Evolutionary conservation across 2,113 vertebrate genomes (phyloP), one percentile per base, ranked within the genome.

Genomic region (Oncorhynchus kisutch): DNA sequence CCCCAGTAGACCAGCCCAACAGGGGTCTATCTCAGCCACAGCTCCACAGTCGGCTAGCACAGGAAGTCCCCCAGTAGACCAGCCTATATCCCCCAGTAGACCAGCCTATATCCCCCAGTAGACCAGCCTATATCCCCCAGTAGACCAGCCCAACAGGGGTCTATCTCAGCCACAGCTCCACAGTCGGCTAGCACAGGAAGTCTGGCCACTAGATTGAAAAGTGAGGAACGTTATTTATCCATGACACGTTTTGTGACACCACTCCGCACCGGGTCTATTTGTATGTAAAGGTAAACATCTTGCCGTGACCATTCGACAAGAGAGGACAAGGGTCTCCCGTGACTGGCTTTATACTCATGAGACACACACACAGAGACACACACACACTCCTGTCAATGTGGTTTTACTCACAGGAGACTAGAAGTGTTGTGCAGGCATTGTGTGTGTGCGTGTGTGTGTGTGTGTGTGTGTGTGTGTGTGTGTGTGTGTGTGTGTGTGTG

Each of bases 281-380:
- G 86, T 88, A 90, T 89, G 87, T 90, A 88, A 91, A 90, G 86
- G 85, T 88, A 89, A 90, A 91, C 86, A 90, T 88, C 87, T 92
- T 85, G 85, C 87, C 87, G 84, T 88, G 88, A 90, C 88, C 18
- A 83, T 79, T 83, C 70, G 73, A 90, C 88, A 89, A 88, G 82
- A 86, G 88, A 9, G 76, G 75, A 88, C 89, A 91, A 87, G 86
- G 83, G 16, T 54, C 24, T 67, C 65, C 25, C 25, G 4, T 31
- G 24, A 67, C 12, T 67, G 65, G 27, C 16, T 67, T 67, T 29
- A 67, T 67, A 67, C 65, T 14, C 22, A 16, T 16, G 49, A 51
- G 14, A 51, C 12, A 51, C 14, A 51, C 49, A 14, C 3, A 14
- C 49, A 13, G 11, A 49, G 11, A 13, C 48, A 49, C 11, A 88